Base-by-base conservation (phyloP, 2,797 vertebrate species). In the Pangasius macronema region DNA sequence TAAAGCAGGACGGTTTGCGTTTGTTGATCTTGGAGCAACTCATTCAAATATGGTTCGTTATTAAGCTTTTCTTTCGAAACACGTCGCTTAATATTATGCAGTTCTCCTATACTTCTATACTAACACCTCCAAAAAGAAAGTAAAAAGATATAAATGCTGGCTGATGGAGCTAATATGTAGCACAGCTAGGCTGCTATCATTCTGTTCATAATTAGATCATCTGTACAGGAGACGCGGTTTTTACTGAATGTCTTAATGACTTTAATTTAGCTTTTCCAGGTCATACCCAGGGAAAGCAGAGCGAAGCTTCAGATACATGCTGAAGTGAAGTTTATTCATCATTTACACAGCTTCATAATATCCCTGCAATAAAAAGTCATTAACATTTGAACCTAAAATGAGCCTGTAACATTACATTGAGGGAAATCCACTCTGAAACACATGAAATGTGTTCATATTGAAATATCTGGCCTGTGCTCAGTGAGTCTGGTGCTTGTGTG, bases 41-140 rank as follows among this genome's bases (percentile, higher is more conserved):
- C 24, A 18, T 22, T 81, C 1, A 22, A 36, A 73, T 22, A 87
- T 87, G 86, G 86, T 87, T 16, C 53, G 86, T 75, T 53, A 5
- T 82, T 63, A 11, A 72, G 6, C n/a, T 46, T 6, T 53, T 53
- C 0, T 86, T 70, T 30, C 4, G 1, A 27, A 57, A 42, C 18
- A 68, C 0, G 2, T 39, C 4, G 3, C 4, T 42, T 55, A 49
- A 16, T 65, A 61, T 9, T 59, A 8, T 53, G 72, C 16, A 80
- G 9, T 20, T 63, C 5, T 18, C 20, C 53, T 51, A 51, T 51
- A 51, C 13, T 46, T 22, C 6, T 82, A 1, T 4, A 51, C 30
- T 65, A 30, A 3, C 27, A 82, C 14, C 30, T 24, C 51, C 16
- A 53, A 24, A 24, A 53, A 59, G 53, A 55, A 55, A 18, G 53